A percentile compares a stretch with the other conserved stretches of the same genome.
phyloP scores from a whole-genome alignment of 2,797 vertebrate species.

The Sebastes flavidus region DNA sequence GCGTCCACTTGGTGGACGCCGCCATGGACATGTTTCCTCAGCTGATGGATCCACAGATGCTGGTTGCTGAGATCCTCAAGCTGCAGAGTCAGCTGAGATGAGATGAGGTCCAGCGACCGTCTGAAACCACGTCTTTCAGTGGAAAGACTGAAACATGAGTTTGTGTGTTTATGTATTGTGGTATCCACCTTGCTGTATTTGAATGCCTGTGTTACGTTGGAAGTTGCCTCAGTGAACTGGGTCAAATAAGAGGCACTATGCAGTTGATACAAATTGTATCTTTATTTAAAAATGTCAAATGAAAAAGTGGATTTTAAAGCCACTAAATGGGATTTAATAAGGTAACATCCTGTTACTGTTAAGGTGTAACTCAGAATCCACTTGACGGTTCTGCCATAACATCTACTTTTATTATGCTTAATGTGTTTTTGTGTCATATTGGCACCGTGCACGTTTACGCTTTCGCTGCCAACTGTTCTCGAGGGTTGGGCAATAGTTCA shows the following conservation, averaged over 20 bases:
- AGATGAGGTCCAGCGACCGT: background rate
- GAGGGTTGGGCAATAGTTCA: background rate
- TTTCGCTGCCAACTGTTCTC: background rate
- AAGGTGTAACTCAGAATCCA: background rate
- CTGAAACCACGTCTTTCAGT: slow-evolving; percentile 14
- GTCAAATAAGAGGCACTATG: slow-evolving; percentile 10
- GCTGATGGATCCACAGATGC: slow-evolving; percentile 74
- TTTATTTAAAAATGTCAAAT: slow-evolving; percentile 29
- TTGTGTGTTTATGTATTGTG: slow-evolving; percentile 58
- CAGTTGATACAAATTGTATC: slow-evolving; percentile 76
- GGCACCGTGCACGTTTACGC: slow-evolving; percentile 18
- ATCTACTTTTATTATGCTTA: background rate
- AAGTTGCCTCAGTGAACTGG: background rate
- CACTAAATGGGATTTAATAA: background rate
- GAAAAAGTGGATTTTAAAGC: background rate
- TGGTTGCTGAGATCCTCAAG: slow-evolving; percentile 78
- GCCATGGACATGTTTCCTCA: slow-evolving; percentile 80
- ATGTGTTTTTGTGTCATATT: slow-evolving; percentile 40
- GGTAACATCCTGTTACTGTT: background rate
- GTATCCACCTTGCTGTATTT: slow-evolving; percentile 59
- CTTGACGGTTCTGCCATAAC: background rate
- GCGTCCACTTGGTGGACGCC: slow-evolving; percentile 73
- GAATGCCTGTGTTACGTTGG: background rate
- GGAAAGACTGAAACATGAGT: slow-evolving; percentile 39
- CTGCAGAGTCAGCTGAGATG: slow-evolving; percentile 72